phyloP scores from a whole-genome alignment of 2,888 invertebrate genomes.

The Tipula unca region DNA sequence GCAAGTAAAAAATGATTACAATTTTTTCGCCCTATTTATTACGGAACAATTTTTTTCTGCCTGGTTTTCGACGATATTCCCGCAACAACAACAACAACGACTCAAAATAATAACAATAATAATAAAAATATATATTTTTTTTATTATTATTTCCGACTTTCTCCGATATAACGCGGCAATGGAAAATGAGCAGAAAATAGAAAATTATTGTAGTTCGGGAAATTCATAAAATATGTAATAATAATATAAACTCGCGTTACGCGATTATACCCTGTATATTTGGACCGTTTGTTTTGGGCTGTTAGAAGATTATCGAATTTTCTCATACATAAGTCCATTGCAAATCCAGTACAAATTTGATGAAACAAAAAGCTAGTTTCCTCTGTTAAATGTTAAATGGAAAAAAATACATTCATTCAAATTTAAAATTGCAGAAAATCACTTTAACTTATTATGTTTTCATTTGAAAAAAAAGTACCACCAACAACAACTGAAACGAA shows the following conservation, averaged over 20 bases:
- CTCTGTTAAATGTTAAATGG: not conserved
- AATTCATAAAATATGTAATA: not conserved
- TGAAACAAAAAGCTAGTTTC: no score
- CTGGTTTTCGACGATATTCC: not conserved
- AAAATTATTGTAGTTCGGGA: not conserved
- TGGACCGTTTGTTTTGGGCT: no score
- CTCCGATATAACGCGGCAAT: not conserved
- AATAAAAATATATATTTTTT: not conserved
- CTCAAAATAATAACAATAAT: not conserved
- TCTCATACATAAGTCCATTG: no score
- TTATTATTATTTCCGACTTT: conserved; percentile 14
- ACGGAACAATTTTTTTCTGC: not conserved
- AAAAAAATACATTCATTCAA: not conserved
- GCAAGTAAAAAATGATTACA: conserved; percentile 16
- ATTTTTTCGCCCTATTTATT: conserved; percentile 19
- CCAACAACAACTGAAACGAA: not conserved
- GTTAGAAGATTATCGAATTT: no score
- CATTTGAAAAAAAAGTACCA: not conserved
- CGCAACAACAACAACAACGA: not conserved
- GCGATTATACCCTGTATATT: not conserved
- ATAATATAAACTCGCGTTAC: not conserved
- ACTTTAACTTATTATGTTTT: not conserved
- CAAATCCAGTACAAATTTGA: no score
- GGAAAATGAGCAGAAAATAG: not conserved
- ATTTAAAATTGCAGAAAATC: not conserved